Evolutionary conservation across 1,140 invertebrate species (phyloP).

Genomic region (Zophobas morio): DNA sequence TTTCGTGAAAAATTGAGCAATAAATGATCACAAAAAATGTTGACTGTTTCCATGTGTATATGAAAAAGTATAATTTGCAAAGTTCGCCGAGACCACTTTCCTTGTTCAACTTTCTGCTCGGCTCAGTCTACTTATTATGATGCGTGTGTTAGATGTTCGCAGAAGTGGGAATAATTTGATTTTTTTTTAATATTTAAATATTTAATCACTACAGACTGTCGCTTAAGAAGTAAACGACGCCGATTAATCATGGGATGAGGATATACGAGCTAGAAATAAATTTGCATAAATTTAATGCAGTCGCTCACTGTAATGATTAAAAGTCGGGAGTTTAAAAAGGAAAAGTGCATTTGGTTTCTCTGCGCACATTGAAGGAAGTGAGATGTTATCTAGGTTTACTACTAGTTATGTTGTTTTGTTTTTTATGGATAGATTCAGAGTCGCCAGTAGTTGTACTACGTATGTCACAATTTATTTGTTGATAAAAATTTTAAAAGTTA

Average conservation of each 20-base stretch:
- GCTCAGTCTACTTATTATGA: constrained; percentile 27
- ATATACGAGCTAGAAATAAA: constrained; percentile 5
- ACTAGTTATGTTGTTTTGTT: not conserved
- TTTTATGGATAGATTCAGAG: not conserved
- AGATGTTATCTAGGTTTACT: constrained; percentile 2
- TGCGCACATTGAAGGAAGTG: constrained; percentile 12
- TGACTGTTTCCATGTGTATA: too few relatives aligned
- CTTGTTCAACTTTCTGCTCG: constrained; percentile 32
- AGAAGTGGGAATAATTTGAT: not conserved
- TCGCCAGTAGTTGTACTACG: not conserved
- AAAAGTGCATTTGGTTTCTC: constrained; percentile 7
- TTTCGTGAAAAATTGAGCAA: too few relatives aligned
- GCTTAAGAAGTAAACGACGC: constrained; percentile 5
- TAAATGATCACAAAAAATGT: too few relatives aligned
- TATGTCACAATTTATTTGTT: not conserved
- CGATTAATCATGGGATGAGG: constrained; percentile 20
- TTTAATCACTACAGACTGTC: constrained; percentile 3
- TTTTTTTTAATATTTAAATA: not conserved
- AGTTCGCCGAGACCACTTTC: constrained; percentile 3
- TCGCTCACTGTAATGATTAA: constrained; percentile 1
- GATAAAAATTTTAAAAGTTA: too few relatives aligned
- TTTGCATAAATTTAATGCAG: constrained; percentile 23
- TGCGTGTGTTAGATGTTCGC: not conserved
- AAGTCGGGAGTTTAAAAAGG: constrained; percentile 11
- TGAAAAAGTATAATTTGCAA: too few relatives aligned